Conservation (phyloP, 2,888 invertebrate species). For the Andrena chrysosceles region DNA sequence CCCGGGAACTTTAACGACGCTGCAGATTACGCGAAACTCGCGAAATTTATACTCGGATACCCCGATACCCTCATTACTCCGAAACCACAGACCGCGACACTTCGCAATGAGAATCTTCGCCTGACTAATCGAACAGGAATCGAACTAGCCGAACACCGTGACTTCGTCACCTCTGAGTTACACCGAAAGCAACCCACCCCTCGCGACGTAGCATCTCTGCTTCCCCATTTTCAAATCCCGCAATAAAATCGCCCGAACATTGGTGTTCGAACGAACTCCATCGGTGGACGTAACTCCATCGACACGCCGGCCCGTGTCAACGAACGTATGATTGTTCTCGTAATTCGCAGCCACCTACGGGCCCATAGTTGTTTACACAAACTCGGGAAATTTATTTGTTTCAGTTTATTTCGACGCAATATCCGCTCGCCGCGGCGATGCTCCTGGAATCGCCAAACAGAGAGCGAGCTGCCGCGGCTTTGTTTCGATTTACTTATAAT, state of each 20-base stretch:
- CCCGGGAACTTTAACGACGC: not conserved
- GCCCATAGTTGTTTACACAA: conserved; percentile 51
- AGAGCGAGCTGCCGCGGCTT: conserved; percentile 29
- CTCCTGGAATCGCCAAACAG: conserved; percentile 48
- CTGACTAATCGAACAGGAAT: not conserved
- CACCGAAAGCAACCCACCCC: not conserved
- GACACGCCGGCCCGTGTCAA: conserved; percentile 14
- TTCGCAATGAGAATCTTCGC: too few species aligned
- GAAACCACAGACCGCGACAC: too few species aligned
- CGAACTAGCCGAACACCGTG: not conserved
- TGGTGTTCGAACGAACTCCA: not conserved
- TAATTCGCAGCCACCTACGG: conserved; percentile 38
- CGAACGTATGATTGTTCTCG: conserved; percentile 54
- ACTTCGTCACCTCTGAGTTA: not conserved
- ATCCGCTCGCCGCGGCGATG: conserved; percentile 39
- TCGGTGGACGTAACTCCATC: conserved; percentile 1
- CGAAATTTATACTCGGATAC: not conserved
- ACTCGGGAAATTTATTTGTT: conserved; percentile 58
- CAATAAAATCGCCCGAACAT: conserved; percentile 3
- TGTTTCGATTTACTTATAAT: conserved; percentile 60
- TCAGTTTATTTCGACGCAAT: conserved; percentile 56
- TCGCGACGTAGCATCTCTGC: not conserved
- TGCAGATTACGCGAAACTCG: not conserved
- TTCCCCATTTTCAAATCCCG: not conserved
- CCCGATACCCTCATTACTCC: too few species aligned